Evolutionary conservation across 2,888 invertebrate species (phyloP).

Genomic region (Cryptus armator): DNA sequence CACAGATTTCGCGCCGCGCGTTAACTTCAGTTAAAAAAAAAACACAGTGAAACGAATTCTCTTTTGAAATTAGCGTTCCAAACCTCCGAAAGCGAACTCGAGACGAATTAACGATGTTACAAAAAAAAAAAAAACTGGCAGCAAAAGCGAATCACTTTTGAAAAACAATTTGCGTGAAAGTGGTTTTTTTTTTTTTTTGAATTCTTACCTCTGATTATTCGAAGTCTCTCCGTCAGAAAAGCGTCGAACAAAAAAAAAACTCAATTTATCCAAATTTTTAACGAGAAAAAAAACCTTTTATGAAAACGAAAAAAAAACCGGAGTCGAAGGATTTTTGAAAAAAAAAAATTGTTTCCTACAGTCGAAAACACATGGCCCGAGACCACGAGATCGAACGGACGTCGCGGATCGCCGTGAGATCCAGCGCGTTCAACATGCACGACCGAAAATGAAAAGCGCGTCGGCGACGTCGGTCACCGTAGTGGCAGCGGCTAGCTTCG

Average conservation of each 20-base stretch:
- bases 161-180: neutral
- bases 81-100: no score
- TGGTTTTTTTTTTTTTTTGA: neutral
- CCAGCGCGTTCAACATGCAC: constrained; percentile 34
- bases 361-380: constrained; percentile 75
- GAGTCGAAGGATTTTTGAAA: neutral
- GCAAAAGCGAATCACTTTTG: neutral
- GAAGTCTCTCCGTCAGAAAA: constrained; percentile 21
- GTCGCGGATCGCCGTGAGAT: constrained; percentile 63
- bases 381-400: constrained; percentile 64
- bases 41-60: no score
- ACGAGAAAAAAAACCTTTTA: neutral
- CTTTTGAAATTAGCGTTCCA: no score
- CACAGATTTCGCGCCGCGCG: constrained; percentile 4
- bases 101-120: neutral
- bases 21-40: neutral
- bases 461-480: constrained; percentile 79
- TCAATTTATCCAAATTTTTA: neutral
- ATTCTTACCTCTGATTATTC: constrained; percentile 55
- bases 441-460: constrained; percentile 71
- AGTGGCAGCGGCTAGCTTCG: constrained; percentile 81
- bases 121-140: neutral
- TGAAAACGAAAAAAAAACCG: constrained; percentile 7
- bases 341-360: constrained; percentile 4
- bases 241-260: constrained; percentile 3